Conservation (phyloP, 2,888 invertebrate genomes). For the Alloplasta piceator region DNA sequence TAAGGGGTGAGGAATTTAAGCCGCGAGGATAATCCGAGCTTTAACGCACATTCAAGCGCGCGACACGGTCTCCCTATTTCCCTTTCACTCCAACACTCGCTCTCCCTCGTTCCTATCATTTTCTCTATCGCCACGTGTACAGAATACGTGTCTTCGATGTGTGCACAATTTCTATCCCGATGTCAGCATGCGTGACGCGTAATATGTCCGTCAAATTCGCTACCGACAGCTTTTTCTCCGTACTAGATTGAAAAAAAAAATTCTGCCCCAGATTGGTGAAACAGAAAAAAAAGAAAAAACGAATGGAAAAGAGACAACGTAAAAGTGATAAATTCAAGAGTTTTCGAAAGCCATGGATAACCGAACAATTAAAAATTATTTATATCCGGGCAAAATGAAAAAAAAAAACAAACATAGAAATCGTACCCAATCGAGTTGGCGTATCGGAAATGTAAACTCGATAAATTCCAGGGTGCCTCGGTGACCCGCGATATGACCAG, state of each 20-base stretch:
- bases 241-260: conserved; percentile 7
- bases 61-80: conserved; percentile 66
- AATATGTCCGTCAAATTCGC: conserved; percentile 25
- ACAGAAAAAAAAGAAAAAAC: background rate
- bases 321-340: too few relatives aligned
- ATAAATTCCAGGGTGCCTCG: conserved; percentile 19
- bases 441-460: conserved; percentile 15
- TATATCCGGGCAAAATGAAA: conserved; percentile 12
- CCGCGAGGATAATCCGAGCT: conserved; percentile 76
- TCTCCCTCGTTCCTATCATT: conserved; percentile 29
- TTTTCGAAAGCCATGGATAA: background rate
- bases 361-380: conserved; percentile 25
- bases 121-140: conserved; percentile 39
- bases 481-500: conserved; percentile 22
- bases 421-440: background rate
- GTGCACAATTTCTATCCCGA: conserved; percentile 29
- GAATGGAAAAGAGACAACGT: background rate
- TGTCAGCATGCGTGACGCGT: conserved; percentile 43
- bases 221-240: conserved; percentile 18
- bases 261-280: background rate
- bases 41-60: conserved; percentile 74
- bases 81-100: conserved; percentile 45
- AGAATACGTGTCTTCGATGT: background rate
- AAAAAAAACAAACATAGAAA: conserved; percentile 14
- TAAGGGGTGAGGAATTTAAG: conserved; percentile 69